These are phyloP conservation scores for Maniola hyperantus DNA, from an alignment of 2,888 invertebrate species.

Conservation along the genomic window DNA sequence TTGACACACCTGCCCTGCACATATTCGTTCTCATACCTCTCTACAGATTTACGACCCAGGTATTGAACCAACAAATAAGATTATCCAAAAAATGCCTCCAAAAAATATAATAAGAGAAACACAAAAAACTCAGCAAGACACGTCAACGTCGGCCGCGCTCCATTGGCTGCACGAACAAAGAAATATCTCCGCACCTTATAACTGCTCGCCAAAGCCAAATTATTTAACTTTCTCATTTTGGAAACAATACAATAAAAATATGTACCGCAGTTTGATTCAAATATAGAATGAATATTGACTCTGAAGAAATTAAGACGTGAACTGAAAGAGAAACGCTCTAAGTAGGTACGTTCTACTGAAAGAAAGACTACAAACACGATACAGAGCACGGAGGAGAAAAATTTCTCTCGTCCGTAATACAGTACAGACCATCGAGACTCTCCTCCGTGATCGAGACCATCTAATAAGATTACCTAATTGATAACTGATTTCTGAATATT, in stretches of 20 bases:
- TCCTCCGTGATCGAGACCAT: no score
- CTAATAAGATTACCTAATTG: no score
- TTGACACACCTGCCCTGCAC: constrained; percentile 79
- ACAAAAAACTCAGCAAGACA: constrained; percentile 76
- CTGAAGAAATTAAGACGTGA: no score
- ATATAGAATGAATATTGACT: constrained; percentile 1
- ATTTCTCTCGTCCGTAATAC: no score
- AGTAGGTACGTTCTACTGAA: no score
- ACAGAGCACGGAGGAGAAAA: no score
- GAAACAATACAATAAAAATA: constrained; percentile 38
- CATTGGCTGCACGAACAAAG: constrained; percentile 78
- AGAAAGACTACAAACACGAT: no score
- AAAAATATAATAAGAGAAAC: constrained; percentile 77
- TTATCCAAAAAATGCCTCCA: constrained; percentile 74
- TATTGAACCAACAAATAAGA: constrained; percentile 79
- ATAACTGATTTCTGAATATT: no score
- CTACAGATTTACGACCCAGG: constrained; percentile 76
- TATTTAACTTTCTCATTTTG: constrained; percentile 39
- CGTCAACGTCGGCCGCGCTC: constrained; percentile 71
- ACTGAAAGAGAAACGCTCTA: no score
- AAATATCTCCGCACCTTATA: constrained; percentile 74
- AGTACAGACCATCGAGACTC: no score
- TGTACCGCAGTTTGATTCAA: constrained; percentile 21
- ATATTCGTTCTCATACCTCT: constrained; percentile 65
- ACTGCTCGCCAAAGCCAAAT: constrained; percentile 56